Conservation (phyloP, 2,888 invertebrate genomes). For the Phyllotreta striolata region DNA sequence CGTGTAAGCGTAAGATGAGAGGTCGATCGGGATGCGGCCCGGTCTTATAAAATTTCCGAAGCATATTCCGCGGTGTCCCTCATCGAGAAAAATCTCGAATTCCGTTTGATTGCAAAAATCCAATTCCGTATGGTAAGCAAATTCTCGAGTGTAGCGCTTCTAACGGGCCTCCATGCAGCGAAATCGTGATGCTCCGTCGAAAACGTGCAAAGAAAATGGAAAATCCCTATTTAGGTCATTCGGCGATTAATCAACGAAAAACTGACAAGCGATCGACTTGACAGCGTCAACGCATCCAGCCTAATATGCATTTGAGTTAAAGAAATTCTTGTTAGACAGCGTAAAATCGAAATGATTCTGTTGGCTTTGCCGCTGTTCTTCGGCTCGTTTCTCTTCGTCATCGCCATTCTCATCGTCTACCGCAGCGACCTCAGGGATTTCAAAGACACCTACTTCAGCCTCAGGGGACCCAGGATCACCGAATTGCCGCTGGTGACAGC, state of each 20-base stretch:
- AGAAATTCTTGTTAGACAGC: too few relatives aligned
- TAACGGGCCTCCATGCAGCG: neutral
- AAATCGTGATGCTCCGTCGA: constrained; percentile 5
- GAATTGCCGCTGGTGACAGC: constrained; percentile 50
- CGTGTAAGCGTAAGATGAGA: constrained; percentile 13
- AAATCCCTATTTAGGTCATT: neutral
- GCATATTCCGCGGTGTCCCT: constrained; percentile 14
- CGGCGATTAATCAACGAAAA: too few relatives aligned
- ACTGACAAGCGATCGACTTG: too few relatives aligned
- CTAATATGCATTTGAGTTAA: too few relatives aligned
- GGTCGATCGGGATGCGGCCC: constrained; percentile 2
- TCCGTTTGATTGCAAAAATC: constrained; percentile 23
- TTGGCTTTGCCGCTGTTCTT: constrained; percentile 47
- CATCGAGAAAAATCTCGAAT: constrained; percentile 14
- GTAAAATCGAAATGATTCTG: constrained; percentile 41
- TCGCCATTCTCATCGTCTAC: constrained; percentile 50
- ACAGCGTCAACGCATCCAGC: too few relatives aligned
- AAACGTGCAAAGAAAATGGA: constrained; percentile 11
- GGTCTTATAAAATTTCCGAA: constrained; percentile 3
- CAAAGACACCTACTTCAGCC: constrained; percentile 36
- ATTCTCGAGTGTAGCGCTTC: constrained; percentile 8
- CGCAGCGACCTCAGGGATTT: constrained; percentile 50
- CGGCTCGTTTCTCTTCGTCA: constrained; percentile 50
- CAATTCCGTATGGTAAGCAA: constrained; percentile 19
- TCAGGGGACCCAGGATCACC: constrained; percentile 40